Evolutionary conservation across 2,113 vertebrate species (phyloP), one percentile per base, ranked within the genome.

Genomic region (Bos javanicus): DNA sequence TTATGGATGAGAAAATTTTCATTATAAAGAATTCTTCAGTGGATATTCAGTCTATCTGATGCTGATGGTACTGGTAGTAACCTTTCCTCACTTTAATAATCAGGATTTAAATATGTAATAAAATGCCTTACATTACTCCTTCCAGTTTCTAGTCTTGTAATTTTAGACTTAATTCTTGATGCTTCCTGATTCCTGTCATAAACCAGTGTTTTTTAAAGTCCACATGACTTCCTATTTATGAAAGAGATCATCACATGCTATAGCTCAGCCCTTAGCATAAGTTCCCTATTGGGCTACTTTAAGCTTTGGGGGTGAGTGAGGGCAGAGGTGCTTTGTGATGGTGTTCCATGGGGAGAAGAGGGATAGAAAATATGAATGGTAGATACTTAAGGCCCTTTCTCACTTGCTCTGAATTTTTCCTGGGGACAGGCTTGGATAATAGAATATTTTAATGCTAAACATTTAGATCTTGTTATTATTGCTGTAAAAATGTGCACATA

Each of bases 101-200:
- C 30, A 83, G 57, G 21, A 80, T 80, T 92, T 89, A 91, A 96
- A 93, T 86, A 50, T 54, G 11, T 54, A 82, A 90, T 87, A 87
- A 87, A 80, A 54, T 59, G 0, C 59, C 33, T 96, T 93, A 59
- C 67, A 15, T 90, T 6, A 50, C 36, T 95, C 7, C 12, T 62
- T 91, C 33, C n/a, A 87, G 30, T 97, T 97, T 90, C 59, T 91
- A 87, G 26, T 46, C 33, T 94, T 96, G 1, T 94, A 93, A 87
- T 85, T 96, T 96, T 81, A 96, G 7, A 80, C 17, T 80, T 81
- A 83, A 71, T 26, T 93, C 19, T 82, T 76, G 28, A n/a, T n/a
- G 10, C n/a, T 96, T 94, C 9, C 52, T 92, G 19, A 52, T 39
- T 39, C 39, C 4, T 64, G 21, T 43, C 16, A 91, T 46, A 84